phyloP scores from a whole-genome alignment of 2,888 invertebrate species.

The Nephrotoma appendiculata region DNA sequence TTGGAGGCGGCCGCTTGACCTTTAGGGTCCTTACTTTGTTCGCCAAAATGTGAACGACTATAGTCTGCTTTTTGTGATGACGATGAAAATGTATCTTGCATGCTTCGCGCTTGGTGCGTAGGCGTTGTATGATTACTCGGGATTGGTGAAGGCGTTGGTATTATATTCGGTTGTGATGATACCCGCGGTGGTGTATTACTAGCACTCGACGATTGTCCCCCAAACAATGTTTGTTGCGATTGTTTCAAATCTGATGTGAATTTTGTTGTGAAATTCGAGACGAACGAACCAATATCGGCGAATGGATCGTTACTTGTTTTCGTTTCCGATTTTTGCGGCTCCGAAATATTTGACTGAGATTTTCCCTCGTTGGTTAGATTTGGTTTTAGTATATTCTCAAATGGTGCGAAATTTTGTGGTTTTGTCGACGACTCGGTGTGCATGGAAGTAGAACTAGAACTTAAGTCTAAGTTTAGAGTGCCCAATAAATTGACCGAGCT shows the following conservation, averaged over 20 bases:
- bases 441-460: background rate
- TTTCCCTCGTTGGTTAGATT: background rate
- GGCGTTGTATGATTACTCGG: conserved; percentile 6
- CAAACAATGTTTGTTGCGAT: conserved; percentile 20
- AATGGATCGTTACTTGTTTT: conserved; percentile 45
- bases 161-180: conserved; percentile 1
- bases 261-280: conserved; percentile 29
- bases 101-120: conserved; percentile 6
- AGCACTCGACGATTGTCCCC: background rate
- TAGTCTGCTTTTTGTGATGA: conserved; percentile 33
- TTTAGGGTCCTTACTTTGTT: conserved; percentile 5
- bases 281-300: conserved; percentile 47
- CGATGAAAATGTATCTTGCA: background rate
- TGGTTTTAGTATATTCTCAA: background rate
- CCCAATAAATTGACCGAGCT: background rate
- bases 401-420: background rate
- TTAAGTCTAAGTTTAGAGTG: background rate
- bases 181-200: background rate
- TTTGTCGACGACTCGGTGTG: background rate
- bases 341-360: background rate
- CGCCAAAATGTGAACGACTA: conserved; percentile 58
- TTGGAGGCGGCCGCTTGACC: background rate
- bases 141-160: conserved; percentile 8
- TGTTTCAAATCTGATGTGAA: conserved; percentile 24
- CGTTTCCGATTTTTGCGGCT: background rate